Conservation (phyloP, 2,888 invertebrate species). For the Hydropsyche betteni region DNA sequence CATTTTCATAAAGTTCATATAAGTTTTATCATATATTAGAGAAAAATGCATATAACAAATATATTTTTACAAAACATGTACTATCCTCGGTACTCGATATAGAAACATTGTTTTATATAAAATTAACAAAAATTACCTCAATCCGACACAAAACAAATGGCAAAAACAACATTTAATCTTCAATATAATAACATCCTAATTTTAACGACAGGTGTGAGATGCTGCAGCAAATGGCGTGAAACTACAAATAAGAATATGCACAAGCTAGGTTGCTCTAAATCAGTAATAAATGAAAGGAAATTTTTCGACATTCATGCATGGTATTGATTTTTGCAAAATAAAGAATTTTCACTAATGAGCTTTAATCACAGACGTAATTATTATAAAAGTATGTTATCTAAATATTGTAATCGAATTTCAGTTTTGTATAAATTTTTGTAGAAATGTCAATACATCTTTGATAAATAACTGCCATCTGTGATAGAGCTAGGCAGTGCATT, state of each 20-base stretch:
- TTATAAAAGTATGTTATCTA: slow-evolving; percentile 45
- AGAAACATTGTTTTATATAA: neutral
- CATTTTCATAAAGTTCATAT: neutral
- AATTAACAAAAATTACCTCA: slow-evolving; percentile 23
- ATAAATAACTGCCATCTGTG: slow-evolving; percentile 49
- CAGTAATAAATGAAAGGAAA: slow-evolving; percentile 28
- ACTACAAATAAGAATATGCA: slow-evolving; percentile 40
- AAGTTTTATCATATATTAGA: neutral
- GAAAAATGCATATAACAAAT: neutral
- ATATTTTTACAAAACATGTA: slow-evolving; percentile 19
- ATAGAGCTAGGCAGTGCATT: slow-evolving; percentile 44
- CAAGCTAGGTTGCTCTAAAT: slow-evolving; percentile 30
- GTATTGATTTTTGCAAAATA: slow-evolving; percentile 32
- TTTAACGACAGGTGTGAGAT: slow-evolving; percentile 34
- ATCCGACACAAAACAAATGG: slow-evolving; percentile 36
- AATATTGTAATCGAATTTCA: neutral
- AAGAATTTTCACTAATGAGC: slow-evolving; percentile 43
- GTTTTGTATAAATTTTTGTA: slow-evolving; percentile 3
- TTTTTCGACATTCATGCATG: slow-evolving; percentile 36
- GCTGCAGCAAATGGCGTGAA: slow-evolving; percentile 40
- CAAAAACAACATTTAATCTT: slow-evolving; percentile 44
- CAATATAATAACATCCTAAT: slow-evolving; percentile 18
- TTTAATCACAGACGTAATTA: slow-evolving; percentile 51
- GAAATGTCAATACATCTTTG: slow-evolving; percentile 37
- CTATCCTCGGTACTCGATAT: neutral